Conservation (phyloP, 2,888 invertebrate species). For the Melanophora roralis region DNA sequence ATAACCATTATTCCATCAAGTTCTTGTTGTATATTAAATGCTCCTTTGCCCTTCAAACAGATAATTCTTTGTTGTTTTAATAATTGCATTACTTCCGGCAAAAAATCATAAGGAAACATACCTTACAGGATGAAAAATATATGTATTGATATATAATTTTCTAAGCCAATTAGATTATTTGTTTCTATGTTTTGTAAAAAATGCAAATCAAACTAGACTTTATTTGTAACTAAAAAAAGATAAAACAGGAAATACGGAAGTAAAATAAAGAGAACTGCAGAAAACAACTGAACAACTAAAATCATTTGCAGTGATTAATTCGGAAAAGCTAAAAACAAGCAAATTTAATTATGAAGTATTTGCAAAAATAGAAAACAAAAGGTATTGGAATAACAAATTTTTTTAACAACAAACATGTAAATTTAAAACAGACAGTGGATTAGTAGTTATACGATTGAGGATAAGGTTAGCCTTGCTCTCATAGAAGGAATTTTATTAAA, state of each 20-base stretch:
- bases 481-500: too few species aligned
- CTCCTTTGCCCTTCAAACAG: not conserved
- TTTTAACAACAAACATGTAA: not conserved
- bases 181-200: not conserved
- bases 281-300: not conserved
- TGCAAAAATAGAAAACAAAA: not conserved
- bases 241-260: not conserved
- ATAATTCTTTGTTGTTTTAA: not conserved
- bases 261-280: not conserved
- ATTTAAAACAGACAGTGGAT: not conserved
- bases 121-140: not conserved
- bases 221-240: not conserved
- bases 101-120: not conserved
- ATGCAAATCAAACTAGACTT: not conserved
- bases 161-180: conserved; percentile 3
- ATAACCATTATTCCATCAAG: not conserved
- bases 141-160: not conserved
- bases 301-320: conserved; percentile 28
- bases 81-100: not conserved
- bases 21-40: not conserved
- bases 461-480: too few species aligned
- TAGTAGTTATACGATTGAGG: not conserved
- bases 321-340: not conserved
- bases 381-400: not conserved
- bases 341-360: conserved; percentile 27